Conservation (phyloP, 1,140 invertebrate species). For the Aethina tumida region DNA sequence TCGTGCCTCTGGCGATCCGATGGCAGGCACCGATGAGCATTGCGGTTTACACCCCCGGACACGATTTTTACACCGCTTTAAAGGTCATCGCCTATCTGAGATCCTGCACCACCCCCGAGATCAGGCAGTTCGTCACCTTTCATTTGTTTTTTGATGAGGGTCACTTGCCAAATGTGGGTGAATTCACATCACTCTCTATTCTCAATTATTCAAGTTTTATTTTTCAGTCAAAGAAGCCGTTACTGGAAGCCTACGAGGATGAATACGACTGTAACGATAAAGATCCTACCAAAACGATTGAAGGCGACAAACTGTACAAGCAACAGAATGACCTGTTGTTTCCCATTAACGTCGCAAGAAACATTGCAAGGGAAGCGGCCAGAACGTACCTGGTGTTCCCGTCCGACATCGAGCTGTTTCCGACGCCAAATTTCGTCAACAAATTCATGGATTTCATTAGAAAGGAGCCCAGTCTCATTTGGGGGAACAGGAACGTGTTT, state of each 20-base stretch:
- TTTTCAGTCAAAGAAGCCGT: constrained; percentile 5
- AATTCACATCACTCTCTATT: no score
- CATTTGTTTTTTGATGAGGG: constrained; percentile 54
- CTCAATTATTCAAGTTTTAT: no score
- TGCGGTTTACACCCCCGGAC: constrained; percentile 57
- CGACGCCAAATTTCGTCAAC: constrained; percentile 34
- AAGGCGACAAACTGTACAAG: constrained; percentile 25
- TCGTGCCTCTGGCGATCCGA: constrained; percentile 21
- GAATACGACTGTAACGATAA: constrained; percentile 12
- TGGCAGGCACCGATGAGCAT: constrained; percentile 56
- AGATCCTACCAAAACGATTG: constrained; percentile 14
- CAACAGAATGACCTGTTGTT: constrained; percentile 46
- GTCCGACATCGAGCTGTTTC: constrained; percentile 66
- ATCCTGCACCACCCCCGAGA: constrained; percentile 40
- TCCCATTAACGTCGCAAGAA: constrained; percentile 67
- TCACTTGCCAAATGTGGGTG: constrained; percentile 50
- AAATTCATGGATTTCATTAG: constrained; percentile 31
- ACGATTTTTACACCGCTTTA: constrained; percentile 48
- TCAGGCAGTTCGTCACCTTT: constrained; percentile 51
- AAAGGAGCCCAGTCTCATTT: constrained; percentile 9
- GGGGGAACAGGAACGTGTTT: constrained; percentile 26
- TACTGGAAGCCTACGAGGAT: constrained; percentile 14
- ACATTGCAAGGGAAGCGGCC: constrained; percentile 52
- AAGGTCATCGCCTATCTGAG: constrained; percentile 48
- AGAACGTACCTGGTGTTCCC: constrained; percentile 59